phyloP scores from a whole-genome alignment of 1,140 invertebrate species.

The Danaus melanippus region DNA sequence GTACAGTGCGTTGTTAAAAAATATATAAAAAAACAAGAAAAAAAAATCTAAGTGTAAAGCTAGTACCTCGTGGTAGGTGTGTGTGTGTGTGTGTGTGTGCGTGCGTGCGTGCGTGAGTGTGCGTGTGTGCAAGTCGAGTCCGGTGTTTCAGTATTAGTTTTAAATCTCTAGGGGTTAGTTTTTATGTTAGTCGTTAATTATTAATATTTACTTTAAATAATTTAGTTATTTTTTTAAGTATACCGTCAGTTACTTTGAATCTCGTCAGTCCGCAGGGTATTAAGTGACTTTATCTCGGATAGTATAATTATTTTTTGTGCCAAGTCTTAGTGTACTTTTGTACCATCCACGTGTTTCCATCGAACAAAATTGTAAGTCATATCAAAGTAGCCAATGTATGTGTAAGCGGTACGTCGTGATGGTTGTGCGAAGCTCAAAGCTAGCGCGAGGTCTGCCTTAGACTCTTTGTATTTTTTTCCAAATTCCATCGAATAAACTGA shows the following conservation, averaged over 20 bases:
- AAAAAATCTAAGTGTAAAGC: constrained; percentile 33
- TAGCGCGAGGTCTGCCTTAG: constrained; percentile 40
- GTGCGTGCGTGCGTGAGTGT: constrained; percentile 5
- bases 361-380: constrained; percentile 37
- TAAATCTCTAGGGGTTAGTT: constrained; percentile 56
- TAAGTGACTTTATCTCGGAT: constrained; percentile 7
- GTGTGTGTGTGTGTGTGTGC: constrained; percentile 15
- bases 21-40: constrained; percentile 32
- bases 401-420: constrained; percentile 35
- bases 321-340: constrained; percentile 8
- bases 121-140: constrained; percentile 42
- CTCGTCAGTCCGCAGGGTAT: constrained; percentile 23
- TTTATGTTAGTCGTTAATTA: constrained; percentile 64
- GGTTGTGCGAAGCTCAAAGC: constrained; percentile 48
- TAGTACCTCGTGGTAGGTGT: background rate
- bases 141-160: constrained; percentile 60
- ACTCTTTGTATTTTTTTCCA: constrained; percentile 50
- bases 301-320: constrained; percentile 12
- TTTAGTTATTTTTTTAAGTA: constrained; percentile 53
- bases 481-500: constrained; percentile 56
- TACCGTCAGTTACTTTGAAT: constrained; percentile 39
- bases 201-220: constrained; percentile 53
- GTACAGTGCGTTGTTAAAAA: constrained; percentile 52
- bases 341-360: constrained; percentile 1
- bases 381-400: constrained; percentile 34